A percentile compares a stretch with the other conserved stretches of the same genome.
Conservation (phyloP, 2,797 vertebrate species). For the Meda fulgida region DNA sequence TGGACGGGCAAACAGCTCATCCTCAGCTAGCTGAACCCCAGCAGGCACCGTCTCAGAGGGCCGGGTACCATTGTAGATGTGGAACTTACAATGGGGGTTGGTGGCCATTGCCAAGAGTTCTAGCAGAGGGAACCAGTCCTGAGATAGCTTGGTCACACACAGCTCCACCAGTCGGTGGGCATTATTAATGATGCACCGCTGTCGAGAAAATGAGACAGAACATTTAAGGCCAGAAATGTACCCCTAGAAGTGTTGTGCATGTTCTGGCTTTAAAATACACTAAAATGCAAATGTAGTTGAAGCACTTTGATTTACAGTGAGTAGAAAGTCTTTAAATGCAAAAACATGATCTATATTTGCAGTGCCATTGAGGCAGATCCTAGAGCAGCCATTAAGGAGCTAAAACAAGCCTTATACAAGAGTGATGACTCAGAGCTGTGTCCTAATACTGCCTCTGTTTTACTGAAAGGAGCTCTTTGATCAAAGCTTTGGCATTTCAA, state of each 20-base stretch:
- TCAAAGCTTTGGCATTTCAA: constrained; percentile 62
- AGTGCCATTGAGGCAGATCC: constrained; percentile 30
- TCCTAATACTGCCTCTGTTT: constrained; percentile 47
- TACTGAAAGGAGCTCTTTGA: constrained; percentile 62
- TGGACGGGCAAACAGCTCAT: constrained; percentile 96
- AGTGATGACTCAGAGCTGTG: constrained; percentile 56
- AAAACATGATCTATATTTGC: neutral
- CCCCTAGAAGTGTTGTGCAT: neutral
- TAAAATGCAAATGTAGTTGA: neutral
- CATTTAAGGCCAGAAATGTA: neutral
- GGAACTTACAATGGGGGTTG: constrained; percentile 99
- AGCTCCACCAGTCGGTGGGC: constrained; percentile 98
- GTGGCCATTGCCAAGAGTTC: constrained; percentile 99
- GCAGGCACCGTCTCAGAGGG: constrained; percentile 97
- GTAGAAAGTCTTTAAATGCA: constrained; percentile 3
- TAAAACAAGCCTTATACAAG: constrained; percentile 55
- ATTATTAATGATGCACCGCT: constrained; percentile 99
- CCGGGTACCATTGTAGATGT: constrained; percentile 99
- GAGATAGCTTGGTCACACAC: constrained; percentile 99
- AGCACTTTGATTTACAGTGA: neutral
- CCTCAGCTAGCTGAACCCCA: constrained; percentile 93
- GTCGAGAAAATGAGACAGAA: constrained; percentile 39
- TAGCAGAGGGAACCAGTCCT: constrained; percentile 99
- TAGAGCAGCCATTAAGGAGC: constrained; percentile 40
- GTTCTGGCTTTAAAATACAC: neutral